Base-by-base conservation (phyloP, 2,888 invertebrate genomes). In the Tethea ocularis region DNA sequence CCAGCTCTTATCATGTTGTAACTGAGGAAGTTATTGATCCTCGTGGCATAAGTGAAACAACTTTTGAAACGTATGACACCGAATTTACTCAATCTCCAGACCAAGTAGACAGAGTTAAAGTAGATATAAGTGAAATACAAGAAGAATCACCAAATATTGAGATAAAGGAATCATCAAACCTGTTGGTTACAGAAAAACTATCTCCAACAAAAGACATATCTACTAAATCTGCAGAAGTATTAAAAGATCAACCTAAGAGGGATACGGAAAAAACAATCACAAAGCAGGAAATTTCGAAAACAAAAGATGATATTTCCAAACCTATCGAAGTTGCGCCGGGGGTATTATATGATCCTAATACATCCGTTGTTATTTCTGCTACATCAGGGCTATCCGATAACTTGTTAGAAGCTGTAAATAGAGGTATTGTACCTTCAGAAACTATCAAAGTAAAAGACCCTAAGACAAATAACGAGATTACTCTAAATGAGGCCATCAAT, bases 401-500 rank as follows among this genome's bases (percentile, higher is more conserved):
- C 78, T 87, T 97, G 52, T 82, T 96, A 57, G 91, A 94, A 67
- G 97, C 98, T 11, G 94, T 98, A 0, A 94, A 95, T 63, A 95
- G 96, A 73, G 97, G 97, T 52, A 92, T 95, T 59, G 89, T 98
- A 63, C 94, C 96, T 62, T 86, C 95, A 0, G 94, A 95, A 65
- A 88, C 94, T 1, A 94, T 97, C 0, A 94, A 94, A 76, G 94
- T 97, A 1, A 92, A 94, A 62, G 96, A 97, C 83, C 96, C 97
- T 0, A 86, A 88, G 59, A 95, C 95, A 0, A 96, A 96, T 15
- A 93, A 95, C 79, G 94, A 95, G 66, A 92, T 97, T 51, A 93
- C 94, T n/a, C 86, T 97, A 7, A 93, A 94, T 33, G 97, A 98
- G 82, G 99, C 99, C 0, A 93, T 98, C 41, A 84, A 94, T 11